Conservation (phyloP, 2,797 vertebrate species). For the Sphaeramia orbicularis region DNA sequence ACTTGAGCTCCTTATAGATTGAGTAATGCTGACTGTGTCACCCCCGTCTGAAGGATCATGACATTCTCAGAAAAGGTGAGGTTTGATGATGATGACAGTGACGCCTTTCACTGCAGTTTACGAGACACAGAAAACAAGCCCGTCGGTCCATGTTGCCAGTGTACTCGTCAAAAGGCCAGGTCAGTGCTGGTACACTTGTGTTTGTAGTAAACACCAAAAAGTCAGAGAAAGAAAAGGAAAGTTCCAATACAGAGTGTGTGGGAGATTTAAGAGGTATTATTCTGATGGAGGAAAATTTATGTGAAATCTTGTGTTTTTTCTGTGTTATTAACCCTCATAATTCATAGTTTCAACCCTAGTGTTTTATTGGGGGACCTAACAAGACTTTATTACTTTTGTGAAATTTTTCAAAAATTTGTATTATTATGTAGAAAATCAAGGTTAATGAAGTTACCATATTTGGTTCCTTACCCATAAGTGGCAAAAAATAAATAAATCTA, state of each 20-base stretch:
- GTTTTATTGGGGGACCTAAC: too few species aligned
- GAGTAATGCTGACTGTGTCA: too few species aligned
- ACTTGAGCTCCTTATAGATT: too few species aligned
- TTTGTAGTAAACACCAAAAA: conserved; percentile 84
- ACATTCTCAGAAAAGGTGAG: conserved; percentile 47
- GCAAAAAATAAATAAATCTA: too few species aligned
- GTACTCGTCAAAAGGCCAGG: conserved; percentile 66
- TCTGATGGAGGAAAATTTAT: conserved; percentile 29
- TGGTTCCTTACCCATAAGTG: too few species aligned
- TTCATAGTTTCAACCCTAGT: too few species aligned
- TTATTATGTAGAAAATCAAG: too few species aligned
- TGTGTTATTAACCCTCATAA: too few species aligned
- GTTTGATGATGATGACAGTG: conserved; percentile 15
- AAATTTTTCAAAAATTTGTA: too few species aligned
- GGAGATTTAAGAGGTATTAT: conserved; percentile 14
- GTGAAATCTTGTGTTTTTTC: not conserved
- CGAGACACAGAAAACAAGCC: conserved; percentile 34
- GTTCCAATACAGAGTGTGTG: conserved; percentile 79
- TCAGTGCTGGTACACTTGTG: conserved; percentile 69
- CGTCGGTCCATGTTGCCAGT: conserved; percentile 63
- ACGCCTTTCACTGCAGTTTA: conserved; percentile 26
- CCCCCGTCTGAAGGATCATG: not conserved
- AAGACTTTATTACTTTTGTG: too few species aligned
- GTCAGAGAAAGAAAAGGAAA: conserved; percentile 62
- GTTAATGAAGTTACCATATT: too few species aligned